Conservation (phyloP, 1,140 invertebrate genomes). For the Dendrolimus kikuchii region DNA sequence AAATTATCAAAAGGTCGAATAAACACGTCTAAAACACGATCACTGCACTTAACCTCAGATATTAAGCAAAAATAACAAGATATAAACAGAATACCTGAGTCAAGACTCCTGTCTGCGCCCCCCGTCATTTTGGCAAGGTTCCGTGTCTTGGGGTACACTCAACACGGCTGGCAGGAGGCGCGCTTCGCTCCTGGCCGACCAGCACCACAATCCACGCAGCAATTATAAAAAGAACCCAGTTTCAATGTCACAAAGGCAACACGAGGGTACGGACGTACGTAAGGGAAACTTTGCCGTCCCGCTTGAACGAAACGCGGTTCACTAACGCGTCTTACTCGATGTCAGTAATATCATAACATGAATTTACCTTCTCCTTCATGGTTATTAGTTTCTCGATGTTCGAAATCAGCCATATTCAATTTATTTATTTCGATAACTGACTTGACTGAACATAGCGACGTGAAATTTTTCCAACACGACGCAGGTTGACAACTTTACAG, state of each 20-base stretch:
- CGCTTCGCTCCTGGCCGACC: conserved; percentile 45
- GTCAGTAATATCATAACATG: conserved; percentile 54
- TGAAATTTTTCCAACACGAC: conserved; percentile 68
- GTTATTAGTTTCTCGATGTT: conserved; percentile 63
- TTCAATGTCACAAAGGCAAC: conserved; percentile 66
- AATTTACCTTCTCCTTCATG: conserved; percentile 68
- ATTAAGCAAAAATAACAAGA: conserved; percentile 38
- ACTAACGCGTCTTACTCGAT: conserved; percentile 36
- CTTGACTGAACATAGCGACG: conserved; percentile 67
- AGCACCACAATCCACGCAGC: conserved; percentile 66
- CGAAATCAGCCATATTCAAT: conserved; percentile 67
- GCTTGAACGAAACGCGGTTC: conserved; percentile 31
- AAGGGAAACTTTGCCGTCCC: conserved; percentile 25
- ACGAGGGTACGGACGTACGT: conserved; percentile 46
- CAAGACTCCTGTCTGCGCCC: conserved; percentile 44
- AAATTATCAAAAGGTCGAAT: conserved; percentile 19
- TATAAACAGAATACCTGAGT: conserved; percentile 56
- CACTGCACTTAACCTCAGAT: conserved; percentile 23
- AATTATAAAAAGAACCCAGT: conserved; percentile 69
- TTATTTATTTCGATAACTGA: conserved; percentile 67
- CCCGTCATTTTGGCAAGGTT: conserved; percentile 40
- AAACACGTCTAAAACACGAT: conserved; percentile 18
- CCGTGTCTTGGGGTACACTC: conserved; percentile 27
- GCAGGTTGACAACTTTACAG: conserved; percentile 44
- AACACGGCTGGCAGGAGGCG: conserved; percentile 33